These are phyloP conservation scores for Burhinus oedicnemus DNA, from an alignment of 2,113 vertebrate species.

Conservation along the genomic window DNA sequence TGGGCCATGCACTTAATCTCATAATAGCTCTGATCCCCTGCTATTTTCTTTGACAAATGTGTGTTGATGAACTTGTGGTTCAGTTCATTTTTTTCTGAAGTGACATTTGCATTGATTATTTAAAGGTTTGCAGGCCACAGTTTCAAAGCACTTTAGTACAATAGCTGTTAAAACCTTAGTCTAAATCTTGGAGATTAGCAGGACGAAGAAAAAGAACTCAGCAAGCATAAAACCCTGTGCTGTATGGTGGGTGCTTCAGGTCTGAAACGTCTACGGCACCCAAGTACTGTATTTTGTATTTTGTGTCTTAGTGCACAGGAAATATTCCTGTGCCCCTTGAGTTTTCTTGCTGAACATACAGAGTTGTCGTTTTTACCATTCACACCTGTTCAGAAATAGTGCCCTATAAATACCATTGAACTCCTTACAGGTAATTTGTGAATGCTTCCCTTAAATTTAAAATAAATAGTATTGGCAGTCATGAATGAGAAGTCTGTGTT, in stretches of 20 bases:
- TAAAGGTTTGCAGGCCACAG: conserved; percentile 66
- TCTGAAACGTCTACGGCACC: conserved; percentile 21
- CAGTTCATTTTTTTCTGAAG: conserved; percentile 62
- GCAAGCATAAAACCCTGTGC: conserved; percentile 9
- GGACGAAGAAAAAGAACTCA: conserved; percentile 22
- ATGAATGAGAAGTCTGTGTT: not conserved
- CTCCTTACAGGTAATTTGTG: not conserved
- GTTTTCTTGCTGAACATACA: not conserved
- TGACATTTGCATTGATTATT: conserved; percentile 72
- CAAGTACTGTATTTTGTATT: not conserved
- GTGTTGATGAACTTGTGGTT: conserved; percentile 82
- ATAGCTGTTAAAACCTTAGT: conserved; percentile 68
- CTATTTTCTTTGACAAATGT: conserved; percentile 84
- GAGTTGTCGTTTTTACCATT: not conserved
- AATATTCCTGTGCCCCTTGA: not conserved
- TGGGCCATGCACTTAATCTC: conserved; percentile 85
- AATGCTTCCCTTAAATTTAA: not conserved
- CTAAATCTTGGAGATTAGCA: conserved; percentile 48
- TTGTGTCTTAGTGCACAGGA: not conserved
- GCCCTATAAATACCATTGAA: not conserved
- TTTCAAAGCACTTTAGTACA: conserved; percentile 69
- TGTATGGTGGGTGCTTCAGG: conserved; percentile 22
- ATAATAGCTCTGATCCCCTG: conserved; percentile 85
- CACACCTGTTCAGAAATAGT: not conserved
- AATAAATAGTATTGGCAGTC: not conserved